These are phyloP conservation scores for Laterallus jamaicensis DNA, from an alignment of 2,113 vertebrate species.

Conservation along the genomic window DNA sequence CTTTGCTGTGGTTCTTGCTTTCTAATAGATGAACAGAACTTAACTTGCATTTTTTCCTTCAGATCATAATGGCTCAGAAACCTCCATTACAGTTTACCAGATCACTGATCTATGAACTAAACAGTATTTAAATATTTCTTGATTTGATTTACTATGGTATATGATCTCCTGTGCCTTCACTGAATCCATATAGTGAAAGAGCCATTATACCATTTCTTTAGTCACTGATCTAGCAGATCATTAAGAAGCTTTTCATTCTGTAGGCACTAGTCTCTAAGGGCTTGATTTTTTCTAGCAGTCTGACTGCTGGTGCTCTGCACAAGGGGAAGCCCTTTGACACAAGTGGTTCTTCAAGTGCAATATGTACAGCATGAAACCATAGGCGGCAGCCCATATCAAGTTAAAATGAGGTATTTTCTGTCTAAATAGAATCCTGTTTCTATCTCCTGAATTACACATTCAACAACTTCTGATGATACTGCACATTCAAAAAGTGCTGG, in stretches of 20 bases:
- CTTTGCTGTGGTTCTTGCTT: neutral
- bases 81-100: constrained; percentile 63
- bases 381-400: neutral
- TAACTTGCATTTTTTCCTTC: constrained; percentile 50
- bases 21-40: constrained; percentile 29
- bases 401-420: neutral
- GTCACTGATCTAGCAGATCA: constrained; percentile 53
- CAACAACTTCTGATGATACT: neutral
- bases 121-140: constrained; percentile 64
- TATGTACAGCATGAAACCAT: neutral
- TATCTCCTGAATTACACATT: neutral
- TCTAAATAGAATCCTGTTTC: neutral
- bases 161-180: constrained; percentile 23
- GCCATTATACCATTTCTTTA: constrained; percentile 35
- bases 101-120: constrained; percentile 63
- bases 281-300: neutral
- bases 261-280: neutral
- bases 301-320: neutral
- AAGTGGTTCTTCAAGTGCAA: neutral
- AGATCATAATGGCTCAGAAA: constrained; percentile 44
- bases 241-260: constrained; percentile 32
- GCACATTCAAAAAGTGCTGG: neutral
- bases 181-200: constrained; percentile 37
- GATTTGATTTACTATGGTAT: constrained; percentile 53
- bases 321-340: neutral